Base-by-base conservation (phyloP, 2,888 invertebrate species). In the Ashinkailepas kermadecensis region DNA sequence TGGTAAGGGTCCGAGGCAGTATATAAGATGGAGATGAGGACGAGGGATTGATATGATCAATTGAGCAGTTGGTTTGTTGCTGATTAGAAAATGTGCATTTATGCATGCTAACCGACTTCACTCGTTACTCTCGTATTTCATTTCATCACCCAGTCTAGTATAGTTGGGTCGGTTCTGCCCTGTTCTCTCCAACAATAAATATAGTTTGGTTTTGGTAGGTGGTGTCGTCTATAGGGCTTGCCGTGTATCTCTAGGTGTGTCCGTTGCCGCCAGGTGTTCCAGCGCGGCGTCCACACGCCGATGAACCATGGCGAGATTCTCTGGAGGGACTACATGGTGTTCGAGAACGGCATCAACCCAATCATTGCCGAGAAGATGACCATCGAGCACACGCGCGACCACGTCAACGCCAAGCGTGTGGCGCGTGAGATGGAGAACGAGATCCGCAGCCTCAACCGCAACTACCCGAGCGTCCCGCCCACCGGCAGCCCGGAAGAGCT, bases 291-390 rank as follows among this genome's bases (percentile, higher is more conserved):
- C 0, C 92, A 96, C 57, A 99, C 96, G 81, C 99, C 99, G 0
- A 97, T 99, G 90, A 93, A 96, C 78, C 97, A 97, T 83, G 96
- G 99, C 86, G 99, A 99, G 87, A 93, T 94, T 0, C 89, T 99
- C 39, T 96, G 96, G 96, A 97, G 97, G 86, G 99, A 99, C 86
- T 99, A 99, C 88, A 96, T 98, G 85, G 91, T 93, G 0, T 99
- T 97, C 86, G 99, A 99, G 88, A 94, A 97, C 88, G 92, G 93
- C 85, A 95, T 97, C 82, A 95, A 95, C 88, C 92, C 92, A 6
- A 92, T 93, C 85, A 93, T 95, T 84, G 97, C 99, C 0, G 99
- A 99, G 87, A 95, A 99, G 87, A 97, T 99, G 95, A 96, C 96
- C 21, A 94, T 95, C 87, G 99, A 99, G 87, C 89, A 97, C 57